Base-by-base conservation (phyloP, 2,888 invertebrate genomes). In the Villa cingulata region DNA sequence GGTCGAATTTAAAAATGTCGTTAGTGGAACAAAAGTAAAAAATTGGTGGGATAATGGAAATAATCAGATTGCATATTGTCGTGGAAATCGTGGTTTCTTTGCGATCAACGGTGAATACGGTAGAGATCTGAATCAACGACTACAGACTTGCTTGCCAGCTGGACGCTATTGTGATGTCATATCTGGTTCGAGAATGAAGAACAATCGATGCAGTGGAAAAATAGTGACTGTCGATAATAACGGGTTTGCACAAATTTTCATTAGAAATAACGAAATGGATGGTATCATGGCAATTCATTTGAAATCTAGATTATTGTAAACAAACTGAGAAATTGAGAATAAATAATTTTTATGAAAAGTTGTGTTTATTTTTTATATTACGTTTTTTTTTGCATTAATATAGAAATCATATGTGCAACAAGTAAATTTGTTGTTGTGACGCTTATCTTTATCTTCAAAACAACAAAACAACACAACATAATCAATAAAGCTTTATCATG, bases 31-130 rank as follows among this genome's bases (percentile, higher is more conserved):
- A 0, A 61, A 56, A 0, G 48, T 80, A 1, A 71, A 68, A 39
- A 72, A 74, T 59, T 88, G 86, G 83, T 86, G 85, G 82, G 78
- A 80, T 58, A 81, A 83, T 52, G 77, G 75, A 7, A 74, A 75
- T 60, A 80, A 85, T 58, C 86, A 86, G 65, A 83, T 88, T 37
- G 81, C 86, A 0, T 88, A 86, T 68, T 80, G 83, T 56, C 75
- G 86, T 15, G 85, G 85, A 0, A 72, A 74, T 42, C 73, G 71
- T 56, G 55, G 52, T 7, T 54, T 54, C 34, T 23, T 54, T 16
- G 49, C 41, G 12, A 9, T 56, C 4, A 56, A 56, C 45, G 53
- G 49, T 39, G 55, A 41, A 17, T 40, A 14, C 6, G n/a, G 14
- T 32, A 32, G 12, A 32, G 29, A 32, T 32, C 12, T 32, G 12